Base-by-base conservation (phyloP, 2,888 invertebrate genomes). In the Hyposoter didymator region DNA sequence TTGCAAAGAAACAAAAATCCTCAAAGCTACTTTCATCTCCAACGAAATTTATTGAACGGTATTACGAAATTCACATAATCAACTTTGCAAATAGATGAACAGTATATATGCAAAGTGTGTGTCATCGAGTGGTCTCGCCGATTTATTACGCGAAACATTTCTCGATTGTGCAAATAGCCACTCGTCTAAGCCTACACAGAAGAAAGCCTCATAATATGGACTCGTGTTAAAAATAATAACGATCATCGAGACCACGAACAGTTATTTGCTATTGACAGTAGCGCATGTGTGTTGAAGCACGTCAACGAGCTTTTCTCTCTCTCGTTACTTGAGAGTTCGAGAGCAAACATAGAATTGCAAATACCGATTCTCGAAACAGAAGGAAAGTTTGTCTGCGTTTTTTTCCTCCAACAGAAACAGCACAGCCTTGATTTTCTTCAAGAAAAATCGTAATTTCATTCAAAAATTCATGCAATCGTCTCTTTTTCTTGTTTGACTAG, bases 191-290 rank as follows among this genome's bases (percentile, higher is more conserved):
- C 28, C 28, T 43, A 22, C 17, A 52, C 52, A 62, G 70, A 82
- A 64, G 84, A 84, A 82, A 82, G 82, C 43, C 81, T 47, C 22
- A 67, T 5, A 39, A 39, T 14, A 45, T 22, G 47, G 43, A 78
- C 52, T 73, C 74, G 78, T 70, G 74, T 74, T 43, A 45, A 67
- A 52, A 32, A 81, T 59, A 72, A 52, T 52, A 43, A 81, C 35
- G 39, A 74, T 78, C 62, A 82, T 75, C 55, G 45, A 64, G 74
- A 82, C 73, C 35, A 55, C 74, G 55, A 55, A 55, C 43, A 76
- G 84, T 69, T 45, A 70, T 69, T 85, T 55, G 78, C 62, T 22
- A 70, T 85, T 78, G 84, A 82, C 84, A 78, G 84, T 85, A 85
- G 84, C 74, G 39, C 78, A 78, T 73, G 67, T 47, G 72, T 64